Evolutionary conservation across 2,888 invertebrate genomes (phyloP).

Genomic region (Lobophora halterata): DNA sequence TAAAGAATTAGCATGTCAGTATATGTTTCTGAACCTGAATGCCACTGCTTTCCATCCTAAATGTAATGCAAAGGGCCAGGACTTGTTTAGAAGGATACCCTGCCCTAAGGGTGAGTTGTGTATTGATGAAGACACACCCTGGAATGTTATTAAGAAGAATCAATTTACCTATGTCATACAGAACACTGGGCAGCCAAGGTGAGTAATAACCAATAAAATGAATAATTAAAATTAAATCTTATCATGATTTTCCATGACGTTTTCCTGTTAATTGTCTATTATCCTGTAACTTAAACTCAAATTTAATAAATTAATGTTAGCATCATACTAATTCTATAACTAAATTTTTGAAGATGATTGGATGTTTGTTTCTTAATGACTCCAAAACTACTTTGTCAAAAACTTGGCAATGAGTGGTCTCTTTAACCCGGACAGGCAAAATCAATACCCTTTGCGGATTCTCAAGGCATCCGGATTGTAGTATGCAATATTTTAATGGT

Average conservation of each 20-base stretch:
- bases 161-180: conserved; percentile 97
- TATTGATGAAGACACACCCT: conserved; percentile 91
- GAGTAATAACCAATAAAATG: conserved; percentile 28
- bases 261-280: conserved; percentile 3
- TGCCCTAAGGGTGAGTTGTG: conserved; percentile 89
- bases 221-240: background rate
- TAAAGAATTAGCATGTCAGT: conserved; percentile 88
- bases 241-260: too few species aligned
- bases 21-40: conserved; percentile 93
- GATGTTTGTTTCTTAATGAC: too few species aligned
- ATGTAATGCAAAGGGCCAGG: conserved; percentile 88
- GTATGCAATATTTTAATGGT: too few species aligned
- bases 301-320: too few species aligned
- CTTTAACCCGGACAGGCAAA: too few species aligned
- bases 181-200: conserved; percentile 94
- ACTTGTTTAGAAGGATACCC: conserved; percentile 92
- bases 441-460: too few species aligned
- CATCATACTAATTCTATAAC: too few species aligned
- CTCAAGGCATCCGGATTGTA: too few species aligned
- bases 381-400: too few species aligned
- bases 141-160: conserved; percentile 91
- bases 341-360: too few species aligned
- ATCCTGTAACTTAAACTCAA: too few species aligned
- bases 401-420: too few species aligned
- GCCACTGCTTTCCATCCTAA: conserved; percentile 90